A percentile compares a stretch with the other conserved stretches of the same genome.
Conservation (phyloP, 2,888 invertebrate species). For the Andrena chrysosceles region DNA sequence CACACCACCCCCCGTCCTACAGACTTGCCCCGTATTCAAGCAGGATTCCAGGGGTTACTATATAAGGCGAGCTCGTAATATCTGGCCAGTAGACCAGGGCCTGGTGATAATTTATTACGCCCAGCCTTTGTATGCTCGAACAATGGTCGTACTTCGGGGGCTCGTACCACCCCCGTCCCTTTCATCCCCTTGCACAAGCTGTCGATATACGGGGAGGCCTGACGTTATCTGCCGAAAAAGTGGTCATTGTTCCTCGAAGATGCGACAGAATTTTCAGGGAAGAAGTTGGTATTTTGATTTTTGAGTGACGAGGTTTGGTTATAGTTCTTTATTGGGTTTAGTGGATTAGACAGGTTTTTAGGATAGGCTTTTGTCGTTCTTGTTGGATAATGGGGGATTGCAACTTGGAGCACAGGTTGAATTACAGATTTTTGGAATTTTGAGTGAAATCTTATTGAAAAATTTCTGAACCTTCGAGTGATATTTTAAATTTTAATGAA, state of each 20-base stretch:
- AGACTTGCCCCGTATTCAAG: slow-evolving; percentile 28
- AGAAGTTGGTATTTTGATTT: neutral
- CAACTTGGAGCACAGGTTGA: too few relatives aligned
- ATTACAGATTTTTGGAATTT: too few relatives aligned
- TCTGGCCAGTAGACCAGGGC: slow-evolving; percentile 26
- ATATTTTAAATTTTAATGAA: too few relatives aligned
- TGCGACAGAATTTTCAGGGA: neutral
- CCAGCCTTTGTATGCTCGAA: slow-evolving; percentile 72
- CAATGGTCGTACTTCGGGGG: slow-evolving; percentile 66
- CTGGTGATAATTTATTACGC: slow-evolving; percentile 75
- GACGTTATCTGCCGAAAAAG: neutral
- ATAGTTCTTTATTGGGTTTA: too few relatives aligned
- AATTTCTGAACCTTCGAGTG: too few relatives aligned
- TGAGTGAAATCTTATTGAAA: too few relatives aligned
- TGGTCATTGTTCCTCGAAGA: neutral
- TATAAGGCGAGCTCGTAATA: slow-evolving; percentile 34
- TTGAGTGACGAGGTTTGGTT: too few relatives aligned
- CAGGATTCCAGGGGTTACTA: slow-evolving; percentile 52
- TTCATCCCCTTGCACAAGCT: neutral
- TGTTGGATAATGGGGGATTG: too few relatives aligned
- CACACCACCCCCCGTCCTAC: slow-evolving; percentile 21
- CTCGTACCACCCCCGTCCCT: neutral
- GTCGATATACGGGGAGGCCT: slow-evolving; percentile 1
- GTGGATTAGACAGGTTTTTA: too few relatives aligned
- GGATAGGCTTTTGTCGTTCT: too few relatives aligned